Conservation (phyloP, 2,797 vertebrate species). For the Astyanax mexicanus region DNA sequence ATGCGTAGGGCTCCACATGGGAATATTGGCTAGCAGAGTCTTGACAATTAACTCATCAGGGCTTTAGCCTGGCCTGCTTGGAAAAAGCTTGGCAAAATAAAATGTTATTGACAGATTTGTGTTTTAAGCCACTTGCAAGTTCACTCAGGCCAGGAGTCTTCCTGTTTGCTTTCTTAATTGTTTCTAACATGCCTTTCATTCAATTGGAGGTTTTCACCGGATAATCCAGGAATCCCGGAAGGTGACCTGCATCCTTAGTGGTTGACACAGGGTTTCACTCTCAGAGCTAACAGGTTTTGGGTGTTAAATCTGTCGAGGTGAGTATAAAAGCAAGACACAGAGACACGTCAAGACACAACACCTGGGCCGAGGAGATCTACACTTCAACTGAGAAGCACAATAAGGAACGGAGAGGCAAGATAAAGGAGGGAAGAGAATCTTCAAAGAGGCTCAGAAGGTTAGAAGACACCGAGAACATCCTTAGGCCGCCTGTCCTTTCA, state of each 20-base stretch:
- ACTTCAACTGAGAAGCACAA: not conserved
- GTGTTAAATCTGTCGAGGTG: not conserved
- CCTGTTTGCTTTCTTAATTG: slow-evolving; percentile 9
- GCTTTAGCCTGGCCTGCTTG: not conserved
- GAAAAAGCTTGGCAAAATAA: not conserved
- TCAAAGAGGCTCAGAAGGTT: not conserved
- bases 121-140: not conserved
- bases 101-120: not conserved
- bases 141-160: not conserved
- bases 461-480: not conserved
- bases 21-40: not conserved
- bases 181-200: not conserved
- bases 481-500: slow-evolving; percentile 1
- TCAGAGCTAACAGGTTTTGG: not conserved
- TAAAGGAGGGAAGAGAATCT: not conserved
- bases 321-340: not conserved
- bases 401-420: not conserved
- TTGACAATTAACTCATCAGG: slow-evolving; percentile 1
- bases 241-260: not conserved
- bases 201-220: not conserved
- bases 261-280: not conserved
- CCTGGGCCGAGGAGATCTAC: not conserved
- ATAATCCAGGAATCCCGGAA: slow-evolving; percentile 16
- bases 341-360: not conserved
- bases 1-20: not conserved